Evolutionary conservation across 2,113 vertebrate genomes (phyloP).

Genomic region (Procavia capensis): DNA sequence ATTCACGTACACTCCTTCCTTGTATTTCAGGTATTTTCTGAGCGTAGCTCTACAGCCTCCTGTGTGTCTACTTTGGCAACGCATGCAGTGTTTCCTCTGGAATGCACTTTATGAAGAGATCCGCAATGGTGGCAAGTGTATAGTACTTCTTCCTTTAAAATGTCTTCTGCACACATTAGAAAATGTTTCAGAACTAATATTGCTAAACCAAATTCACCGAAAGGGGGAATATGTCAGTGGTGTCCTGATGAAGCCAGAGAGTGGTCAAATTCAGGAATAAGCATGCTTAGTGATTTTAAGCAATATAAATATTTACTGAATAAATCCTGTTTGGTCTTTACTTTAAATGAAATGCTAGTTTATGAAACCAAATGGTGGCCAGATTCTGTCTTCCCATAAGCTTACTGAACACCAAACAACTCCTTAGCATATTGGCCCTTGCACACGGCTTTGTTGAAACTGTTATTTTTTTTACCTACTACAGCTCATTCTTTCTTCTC

Average conservation of each 20-base stretch:
- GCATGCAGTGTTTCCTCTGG: neutral
- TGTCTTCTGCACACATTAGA: neutral
- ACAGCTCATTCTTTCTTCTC: neutral
- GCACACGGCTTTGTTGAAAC: neutral
- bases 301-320: conserved; percentile 17
- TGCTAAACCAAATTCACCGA: neutral
- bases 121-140: neutral
- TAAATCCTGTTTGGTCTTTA: conserved; percentile 25
- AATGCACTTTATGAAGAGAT: neutral
- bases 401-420: neutral
- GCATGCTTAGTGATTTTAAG: conserved; percentile 33
- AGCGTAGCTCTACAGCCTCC: neutral
- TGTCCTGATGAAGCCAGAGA: conserved; percentile 8
- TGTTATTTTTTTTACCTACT: neutral
- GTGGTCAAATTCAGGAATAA: conserved; percentile 1
- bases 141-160: neutral
- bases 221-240: neutral
- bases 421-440: neutral
- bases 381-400: neutral
- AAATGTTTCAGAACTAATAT: neutral
- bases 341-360: neutral
- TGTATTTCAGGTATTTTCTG: conserved; percentile 4
- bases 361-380: neutral
- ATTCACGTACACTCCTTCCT: neutral
- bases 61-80: neutral